Evolutionary conservation across 2,113 vertebrate genomes (phyloP).

Genomic region (Platichthys stellatus): DNA sequence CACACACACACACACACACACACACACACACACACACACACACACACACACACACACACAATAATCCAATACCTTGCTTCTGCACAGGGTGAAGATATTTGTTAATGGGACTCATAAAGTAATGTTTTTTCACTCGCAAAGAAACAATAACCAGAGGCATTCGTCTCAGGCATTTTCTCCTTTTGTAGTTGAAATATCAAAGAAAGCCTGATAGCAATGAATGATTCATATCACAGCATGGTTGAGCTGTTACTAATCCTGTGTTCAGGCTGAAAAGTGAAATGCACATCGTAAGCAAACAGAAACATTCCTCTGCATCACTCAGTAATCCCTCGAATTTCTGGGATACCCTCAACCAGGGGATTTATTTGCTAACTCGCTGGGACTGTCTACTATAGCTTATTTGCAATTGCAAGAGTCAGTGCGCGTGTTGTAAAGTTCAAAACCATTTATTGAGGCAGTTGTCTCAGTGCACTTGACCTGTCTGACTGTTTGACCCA

Average conservation of each 20-base stretch:
- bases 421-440: slow-evolving; percentile 20
- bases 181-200: neutral
- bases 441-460: slow-evolving; percentile 37
- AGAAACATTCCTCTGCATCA: neutral
- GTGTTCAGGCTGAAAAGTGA: neutral
- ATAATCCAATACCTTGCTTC: no score
- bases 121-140: neutral
- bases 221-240: neutral
- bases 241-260: neutral
- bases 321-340: neutral
- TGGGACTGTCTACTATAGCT: neutral
- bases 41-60: no score
- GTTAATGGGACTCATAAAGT: no score
- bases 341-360: neutral
- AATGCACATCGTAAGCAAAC: slow-evolving; percentile 1
- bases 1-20: no score
- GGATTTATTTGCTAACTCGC: neutral
- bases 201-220: neutral
- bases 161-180: neutral
- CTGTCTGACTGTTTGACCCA: slow-evolving; percentile 46
- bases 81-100: no score
- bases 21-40: no score
- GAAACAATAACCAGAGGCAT: neutral
- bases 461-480: slow-evolving; percentile 47
- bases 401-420: slow-evolving; percentile 15